Conservation (phyloP, 2,888 invertebrate genomes). For the Pimpla rufipes region DNA sequence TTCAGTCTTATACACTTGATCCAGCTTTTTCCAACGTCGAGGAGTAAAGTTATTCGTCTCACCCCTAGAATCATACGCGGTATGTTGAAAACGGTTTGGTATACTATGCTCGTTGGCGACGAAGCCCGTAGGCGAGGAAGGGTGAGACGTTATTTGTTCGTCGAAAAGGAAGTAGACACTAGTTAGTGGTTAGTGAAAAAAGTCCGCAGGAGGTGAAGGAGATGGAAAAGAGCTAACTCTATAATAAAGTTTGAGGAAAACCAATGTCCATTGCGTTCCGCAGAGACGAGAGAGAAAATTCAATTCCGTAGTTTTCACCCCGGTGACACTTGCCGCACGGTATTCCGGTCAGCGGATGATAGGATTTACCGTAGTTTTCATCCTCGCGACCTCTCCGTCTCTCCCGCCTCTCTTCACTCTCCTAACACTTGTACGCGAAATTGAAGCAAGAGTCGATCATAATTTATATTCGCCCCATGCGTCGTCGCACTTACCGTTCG, state of each 20-base stretch:
- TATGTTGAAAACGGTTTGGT: slow-evolving; percentile 26
- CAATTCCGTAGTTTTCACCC: slow-evolving; percentile 63
- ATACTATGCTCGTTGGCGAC: neutral
- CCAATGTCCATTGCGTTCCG: slow-evolving; percentile 61
- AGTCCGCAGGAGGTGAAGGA: neutral
- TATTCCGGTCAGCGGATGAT: slow-evolving; percentile 60
- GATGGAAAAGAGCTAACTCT: slow-evolving; percentile 60
- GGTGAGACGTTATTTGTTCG: slow-evolving; percentile 57
- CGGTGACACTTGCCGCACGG: slow-evolving; percentile 57
- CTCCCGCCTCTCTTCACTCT: neutral
- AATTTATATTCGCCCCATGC: slow-evolving; percentile 54
- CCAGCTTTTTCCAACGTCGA: neutral
- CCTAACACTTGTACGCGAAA: slow-evolving; percentile 28
- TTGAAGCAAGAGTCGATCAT: slow-evolving; percentile 57
- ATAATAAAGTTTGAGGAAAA: slow-evolving; percentile 68
- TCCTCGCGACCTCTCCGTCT: slow-evolving; percentile 4
- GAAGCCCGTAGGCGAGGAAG: slow-evolving; percentile 39
- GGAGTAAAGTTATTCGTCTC: slow-evolving; percentile 38
- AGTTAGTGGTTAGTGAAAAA: slow-evolving; percentile 55
- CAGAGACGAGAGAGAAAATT: slow-evolving; percentile 58
- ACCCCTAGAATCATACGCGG: slow-evolving; percentile 27
- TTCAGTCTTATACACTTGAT: neutral
- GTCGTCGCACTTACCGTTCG: slow-evolving; percentile 1
- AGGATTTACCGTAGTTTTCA: slow-evolving; percentile 65
- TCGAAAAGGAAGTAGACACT: slow-evolving; percentile 48